Evolutionary conservation across 2,113 vertebrate genomes (phyloP).

Genomic region (Carettochelys insculpta): DNA sequence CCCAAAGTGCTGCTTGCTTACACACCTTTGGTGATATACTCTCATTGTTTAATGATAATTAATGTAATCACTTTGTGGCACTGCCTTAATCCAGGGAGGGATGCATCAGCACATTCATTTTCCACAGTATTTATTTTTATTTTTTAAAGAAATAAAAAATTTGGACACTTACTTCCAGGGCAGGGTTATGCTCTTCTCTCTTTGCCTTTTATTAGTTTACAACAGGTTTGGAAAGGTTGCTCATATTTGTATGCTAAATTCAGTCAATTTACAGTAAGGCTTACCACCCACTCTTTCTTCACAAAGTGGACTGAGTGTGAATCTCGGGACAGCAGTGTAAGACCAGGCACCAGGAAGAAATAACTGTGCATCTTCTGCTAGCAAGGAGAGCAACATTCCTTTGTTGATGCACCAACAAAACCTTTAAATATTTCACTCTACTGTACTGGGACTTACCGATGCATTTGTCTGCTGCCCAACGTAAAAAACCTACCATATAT

Average conservation of each 20-base stretch:
- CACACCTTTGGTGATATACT: neutral
- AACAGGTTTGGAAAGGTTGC: neutral
- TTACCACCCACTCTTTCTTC: neutral
- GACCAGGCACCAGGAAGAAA: neutral
- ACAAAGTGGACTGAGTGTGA: neutral
- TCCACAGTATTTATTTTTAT: neutral
- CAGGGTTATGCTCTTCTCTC: neutral
- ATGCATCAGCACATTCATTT: neutral
- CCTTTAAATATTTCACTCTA: neutral
- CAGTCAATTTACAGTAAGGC: neutral
- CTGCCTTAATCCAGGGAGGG: neutral
- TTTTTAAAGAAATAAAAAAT: conserved; percentile 1
- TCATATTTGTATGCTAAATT: neutral
- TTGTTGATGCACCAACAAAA: neutral
- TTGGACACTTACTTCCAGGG: neutral
- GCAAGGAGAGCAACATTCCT: neutral
- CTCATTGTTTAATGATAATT: neutral
- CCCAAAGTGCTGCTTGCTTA: neutral
- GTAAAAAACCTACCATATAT: neutral
- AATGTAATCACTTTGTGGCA: neutral
- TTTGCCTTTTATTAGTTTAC: neutral
- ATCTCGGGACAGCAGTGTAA: neutral
- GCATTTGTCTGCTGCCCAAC: neutral
- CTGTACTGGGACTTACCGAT: neutral
- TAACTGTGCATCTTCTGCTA: neutral